Percentiles rank a stretch among this genome's conserved stretches.
Evolutionary conservation across 2,888 invertebrate species (phyloP).

Genomic region (Cheilosia soror): DNA sequence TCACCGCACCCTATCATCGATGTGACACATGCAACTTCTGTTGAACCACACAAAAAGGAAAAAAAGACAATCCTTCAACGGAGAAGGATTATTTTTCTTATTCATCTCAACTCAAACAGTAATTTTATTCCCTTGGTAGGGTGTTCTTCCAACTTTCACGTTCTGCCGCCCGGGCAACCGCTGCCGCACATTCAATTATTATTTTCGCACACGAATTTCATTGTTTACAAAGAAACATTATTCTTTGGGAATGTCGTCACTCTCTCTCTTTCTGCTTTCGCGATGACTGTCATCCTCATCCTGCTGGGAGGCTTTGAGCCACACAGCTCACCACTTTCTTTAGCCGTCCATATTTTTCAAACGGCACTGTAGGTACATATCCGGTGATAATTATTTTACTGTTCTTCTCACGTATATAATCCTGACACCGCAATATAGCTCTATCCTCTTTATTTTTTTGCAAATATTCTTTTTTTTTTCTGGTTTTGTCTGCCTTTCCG

Average conservation of each 20-base stretch:
- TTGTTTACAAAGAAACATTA: conserved; percentile 52
- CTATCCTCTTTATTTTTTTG: conserved; percentile 10
- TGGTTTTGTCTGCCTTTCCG: conserved; percentile 4
- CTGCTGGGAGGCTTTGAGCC: conserved; percentile 19
- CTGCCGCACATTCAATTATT: conserved; percentile 47
- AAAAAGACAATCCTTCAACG: conserved; percentile 1
- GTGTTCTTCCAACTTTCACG: neutral
- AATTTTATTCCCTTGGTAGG: conserved; percentile 15
- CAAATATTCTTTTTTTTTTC: conserved; percentile 10
- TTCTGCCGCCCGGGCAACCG: neutral
- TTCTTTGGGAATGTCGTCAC: conserved; percentile 34
- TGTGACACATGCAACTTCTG: conserved; percentile 50
- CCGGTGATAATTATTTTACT: conserved; percentile 66
- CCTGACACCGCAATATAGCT: conserved; percentile 32
- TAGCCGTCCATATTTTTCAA: conserved; percentile 17
- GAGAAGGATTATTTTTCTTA: conserved; percentile 33
- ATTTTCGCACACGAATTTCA: conserved; percentile 47
- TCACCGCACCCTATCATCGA: conserved; percentile 28
- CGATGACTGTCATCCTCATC: conserved; percentile 5
- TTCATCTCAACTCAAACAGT: conserved; percentile 1
- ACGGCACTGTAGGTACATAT: conserved; percentile 39
- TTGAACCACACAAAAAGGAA: neutral
- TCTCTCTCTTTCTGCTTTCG: neutral
- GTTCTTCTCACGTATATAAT: conserved; percentile 45
- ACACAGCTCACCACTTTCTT: neutral